Evolutionary conservation across 2,888 invertebrate genomes (phyloP).

Genomic region (Brenthis ino): DNA sequence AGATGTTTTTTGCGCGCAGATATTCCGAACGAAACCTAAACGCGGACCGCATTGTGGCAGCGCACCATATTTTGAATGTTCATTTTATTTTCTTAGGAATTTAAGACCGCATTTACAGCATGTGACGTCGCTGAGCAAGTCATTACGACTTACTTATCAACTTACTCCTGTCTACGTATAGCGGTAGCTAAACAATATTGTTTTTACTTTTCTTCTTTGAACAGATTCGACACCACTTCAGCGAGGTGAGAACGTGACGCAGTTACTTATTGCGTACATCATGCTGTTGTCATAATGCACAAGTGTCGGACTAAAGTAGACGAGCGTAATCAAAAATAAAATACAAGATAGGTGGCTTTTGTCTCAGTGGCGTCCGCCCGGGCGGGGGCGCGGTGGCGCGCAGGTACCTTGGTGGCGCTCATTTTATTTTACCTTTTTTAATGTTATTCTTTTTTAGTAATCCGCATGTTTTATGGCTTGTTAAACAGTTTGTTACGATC

Average conservation of each 20-base stretch:
- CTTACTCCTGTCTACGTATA: conserved; percentile 46
- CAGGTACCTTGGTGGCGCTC: conserved; percentile 66
- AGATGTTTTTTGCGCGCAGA: conserved; percentile 62
- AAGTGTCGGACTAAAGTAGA: conserved; percentile 41
- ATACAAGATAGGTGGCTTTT: conserved; percentile 66
- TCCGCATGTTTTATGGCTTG: conserved; percentile 77
- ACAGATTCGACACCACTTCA: no score
- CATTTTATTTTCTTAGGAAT: conserved; percentile 40
- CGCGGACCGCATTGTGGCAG: conserved; percentile 70
- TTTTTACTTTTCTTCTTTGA: no score
- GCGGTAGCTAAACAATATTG: no score
- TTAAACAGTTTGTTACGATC: conserved; percentile 69
- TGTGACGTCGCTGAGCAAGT: neutral
- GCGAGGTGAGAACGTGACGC: no score
- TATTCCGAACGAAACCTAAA: conserved; percentile 67
- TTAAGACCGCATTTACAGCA: neutral
- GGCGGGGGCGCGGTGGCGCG: conserved; percentile 44
- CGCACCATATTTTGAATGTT: conserved; percentile 49
- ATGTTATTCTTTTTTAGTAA: conserved; percentile 72
- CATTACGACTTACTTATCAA: neutral
- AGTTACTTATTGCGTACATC: no score
- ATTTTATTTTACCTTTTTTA: conserved; percentile 67
- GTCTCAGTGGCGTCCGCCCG: conserved; percentile 49
- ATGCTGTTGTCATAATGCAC: no score
- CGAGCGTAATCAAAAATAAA: conserved; percentile 75